Conservation (phyloP, 2,797 vertebrate genomes). For the Heliangelus exortis region DNA sequence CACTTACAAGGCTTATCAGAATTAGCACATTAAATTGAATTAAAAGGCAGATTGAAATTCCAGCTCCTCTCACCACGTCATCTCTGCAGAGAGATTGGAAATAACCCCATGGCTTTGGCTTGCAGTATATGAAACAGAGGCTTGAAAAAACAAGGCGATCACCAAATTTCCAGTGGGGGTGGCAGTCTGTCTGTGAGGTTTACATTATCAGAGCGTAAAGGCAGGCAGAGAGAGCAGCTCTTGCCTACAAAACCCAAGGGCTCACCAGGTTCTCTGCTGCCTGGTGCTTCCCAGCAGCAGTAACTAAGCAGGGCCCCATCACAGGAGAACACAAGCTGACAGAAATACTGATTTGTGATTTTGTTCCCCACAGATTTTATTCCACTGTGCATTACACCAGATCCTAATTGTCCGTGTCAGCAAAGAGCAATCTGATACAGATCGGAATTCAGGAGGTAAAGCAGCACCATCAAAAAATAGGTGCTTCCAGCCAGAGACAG, state of each 20-base stretch:
- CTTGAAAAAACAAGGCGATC: slow-evolving; percentile 36
- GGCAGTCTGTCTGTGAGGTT: slow-evolving; percentile 29
- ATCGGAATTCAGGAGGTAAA: not conserved
- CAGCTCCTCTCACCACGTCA: not conserved
- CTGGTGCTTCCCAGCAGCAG: not conserved
- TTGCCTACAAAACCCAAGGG: not conserved
- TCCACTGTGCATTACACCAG: not conserved
- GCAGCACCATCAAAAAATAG: not conserved
- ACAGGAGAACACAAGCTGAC: not conserved
- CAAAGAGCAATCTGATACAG: slow-evolving; percentile 55
- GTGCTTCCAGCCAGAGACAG: not conserved
- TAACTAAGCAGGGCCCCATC: not conserved
- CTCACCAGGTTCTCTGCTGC: not conserved
- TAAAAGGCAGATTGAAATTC: not conserved
- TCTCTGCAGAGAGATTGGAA: not conserved
- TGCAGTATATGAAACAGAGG: not conserved
- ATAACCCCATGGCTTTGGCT: slow-evolving; percentile 9
- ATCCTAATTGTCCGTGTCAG: slow-evolving; percentile 11
- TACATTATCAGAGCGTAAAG: slow-evolving; percentile 5
- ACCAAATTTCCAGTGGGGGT: slow-evolving; percentile 25
- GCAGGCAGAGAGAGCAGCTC: not conserved
- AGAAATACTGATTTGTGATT: not conserved
- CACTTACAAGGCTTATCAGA: not conserved
- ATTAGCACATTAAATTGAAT: not conserved
- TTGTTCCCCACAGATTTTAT: not conserved